Base-by-base conservation (phyloP, 1,140 invertebrate genomes). In the Plectrocnemia conspersa region DNA sequence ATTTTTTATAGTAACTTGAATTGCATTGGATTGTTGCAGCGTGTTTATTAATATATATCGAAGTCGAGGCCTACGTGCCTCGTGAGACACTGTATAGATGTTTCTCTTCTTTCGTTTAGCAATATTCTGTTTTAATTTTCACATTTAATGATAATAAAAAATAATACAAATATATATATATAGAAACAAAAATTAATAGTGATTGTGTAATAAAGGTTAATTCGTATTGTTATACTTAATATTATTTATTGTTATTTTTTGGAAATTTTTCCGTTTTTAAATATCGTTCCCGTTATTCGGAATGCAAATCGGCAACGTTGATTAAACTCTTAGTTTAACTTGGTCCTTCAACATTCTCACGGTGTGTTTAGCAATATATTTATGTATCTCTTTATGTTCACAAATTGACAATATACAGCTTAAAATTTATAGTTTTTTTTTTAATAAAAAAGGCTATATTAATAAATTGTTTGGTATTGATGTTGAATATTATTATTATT, bases 241-340 rank as follows among this genome's bases (percentile, higher is more conserved):
- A 54, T 54, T 54, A 54, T 54, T 53, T 54, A 54, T 54, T 44
- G 45, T 47, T 47, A 47, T 47, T 47, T 33, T 47, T 47, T 47
- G 32, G 10, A 18, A 47, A 24, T 44, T 23, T 13, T 44, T 24
- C 45, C 35, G 27, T 47, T n/a, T 18, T 21, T 44, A 19, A 11
- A 32, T 33, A 29, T 35, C 45, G 35, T 47, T 47, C 45, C 45
- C 35, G 45, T 47, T 47, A 22, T 47, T 47, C 19, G 45, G 45
- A 47, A 47, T 47, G 45, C 35, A 29, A 33, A 47, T 47, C 32
- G 32, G 45, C 29, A 33, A 47, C 45, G 27, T 47, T 47, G 19
- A 47, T n/a, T n/a, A 23, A 45, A 45, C 24, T 47, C n/a, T 33
- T 47, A 47, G 32, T 47, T 47, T 47, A 47, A 24, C n/a, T 33